Evolutionary conservation across 1,140 invertebrate species (phyloP), one percentile per base, ranked within the genome.

Genomic region (Hypsibius dujardini): DNA sequence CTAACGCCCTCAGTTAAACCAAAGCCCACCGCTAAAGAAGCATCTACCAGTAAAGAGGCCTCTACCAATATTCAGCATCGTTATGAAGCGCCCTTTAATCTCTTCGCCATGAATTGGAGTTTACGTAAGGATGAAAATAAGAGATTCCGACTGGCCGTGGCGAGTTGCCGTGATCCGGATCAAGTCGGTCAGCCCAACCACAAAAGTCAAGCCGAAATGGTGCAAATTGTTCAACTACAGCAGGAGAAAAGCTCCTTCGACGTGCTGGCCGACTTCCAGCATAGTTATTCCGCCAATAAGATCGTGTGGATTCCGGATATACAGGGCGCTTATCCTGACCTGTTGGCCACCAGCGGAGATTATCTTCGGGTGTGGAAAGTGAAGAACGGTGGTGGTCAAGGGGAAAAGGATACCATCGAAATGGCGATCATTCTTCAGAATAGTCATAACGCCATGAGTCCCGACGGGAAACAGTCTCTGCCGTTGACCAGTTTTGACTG

Each of bases 401-500:
- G 28, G 28, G 28, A 74, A n/a, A n/a, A n/a, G 50, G n/a, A 75
- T 47, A 75, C 74, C 42, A 74, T 74, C 12, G 42, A 28, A 2
- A 69, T 81, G n/a, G 81, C 83, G 75, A 80, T 79, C 75, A 76
- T 82, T 14, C 76, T 83, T 1, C 81, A 83, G 73, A 83, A 82
- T 77, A 81, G 74, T 28, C 60, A 60, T 46, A 3, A 69, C 50
- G 47, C 45, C 46, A 15, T 28, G 42, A 46, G 46, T 56, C 28
- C 28, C 28, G 28, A 28, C 28, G 28, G 28, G 28, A 28, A 28
- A 28, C 28, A 28, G 28, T 3, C 28, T n/a, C 7, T 56, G 50
- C 50, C 50, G 7, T n/a, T 83, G 70, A 84, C 83, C 62, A 83
- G 82, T 50, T 83, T 83, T 76, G 83, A 84, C 74, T 84, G 83